A percentile compares a stretch with the other conserved stretches of the same genome.
These are phyloP conservation scores for Strigamia transsilvanica DNA, from an alignment of 2,888 invertebrate species.

Conservation along the genomic window DNA sequence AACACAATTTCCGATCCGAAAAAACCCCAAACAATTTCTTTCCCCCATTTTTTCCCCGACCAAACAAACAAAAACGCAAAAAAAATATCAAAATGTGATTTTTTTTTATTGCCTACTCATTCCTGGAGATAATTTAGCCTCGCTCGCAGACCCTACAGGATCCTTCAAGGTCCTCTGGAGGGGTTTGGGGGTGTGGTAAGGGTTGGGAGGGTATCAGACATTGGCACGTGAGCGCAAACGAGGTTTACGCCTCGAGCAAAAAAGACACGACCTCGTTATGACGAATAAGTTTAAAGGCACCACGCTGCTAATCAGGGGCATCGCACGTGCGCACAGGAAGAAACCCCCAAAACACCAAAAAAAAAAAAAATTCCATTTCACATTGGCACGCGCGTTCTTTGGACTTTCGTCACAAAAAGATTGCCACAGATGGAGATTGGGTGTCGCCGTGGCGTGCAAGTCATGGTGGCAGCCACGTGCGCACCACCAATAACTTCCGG, in stretches of 20 bases:
- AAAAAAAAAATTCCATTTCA: conserved; percentile 15
- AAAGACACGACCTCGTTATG: not conserved
- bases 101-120: not conserved
- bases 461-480: conserved; percentile 42
- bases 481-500: conserved; percentile 35
- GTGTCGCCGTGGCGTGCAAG: conserved; percentile 27
- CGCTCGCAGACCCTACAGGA: conserved; percentile 30
- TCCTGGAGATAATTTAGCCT: conserved; percentile 26
- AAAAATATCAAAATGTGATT: not conserved
- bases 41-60: not conserved
- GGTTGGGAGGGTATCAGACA: conserved; percentile 35
- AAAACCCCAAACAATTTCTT: not conserved
- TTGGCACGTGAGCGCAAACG: conserved; percentile 44
- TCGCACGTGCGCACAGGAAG: conserved; percentile 39
- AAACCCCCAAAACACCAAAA: not conserved
- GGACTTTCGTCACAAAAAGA: conserved; percentile 27
- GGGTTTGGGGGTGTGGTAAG: conserved; percentile 22
- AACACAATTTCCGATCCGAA: not conserved
- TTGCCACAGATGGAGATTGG: conserved; percentile 42
- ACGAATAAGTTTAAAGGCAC: conserved; percentile 26
- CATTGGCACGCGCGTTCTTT: conserved; percentile 11
- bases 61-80: not conserved
- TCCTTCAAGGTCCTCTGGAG: conserved; percentile 24
- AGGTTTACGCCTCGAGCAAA: conserved; percentile 35
- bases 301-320: conserved; percentile 2